Evolutionary conservation across 2,113 vertebrate species (phyloP).

Genomic region (Ardeotis arabs): DNA sequence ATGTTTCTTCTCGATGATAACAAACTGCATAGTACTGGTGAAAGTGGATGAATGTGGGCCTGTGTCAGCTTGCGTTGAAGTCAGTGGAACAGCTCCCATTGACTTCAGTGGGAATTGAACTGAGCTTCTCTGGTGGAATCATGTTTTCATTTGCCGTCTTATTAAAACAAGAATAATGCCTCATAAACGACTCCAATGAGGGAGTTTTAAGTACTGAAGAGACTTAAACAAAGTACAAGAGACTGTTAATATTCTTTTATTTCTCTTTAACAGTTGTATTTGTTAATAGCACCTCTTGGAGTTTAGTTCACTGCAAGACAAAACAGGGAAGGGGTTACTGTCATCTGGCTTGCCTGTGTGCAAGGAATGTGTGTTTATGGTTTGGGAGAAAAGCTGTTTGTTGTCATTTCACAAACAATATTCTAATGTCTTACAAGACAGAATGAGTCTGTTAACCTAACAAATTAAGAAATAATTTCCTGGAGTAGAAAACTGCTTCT

Average conservation of each 20-base stretch:
- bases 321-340: not conserved
- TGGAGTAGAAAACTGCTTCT: conserved; percentile 19
- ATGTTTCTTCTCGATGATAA: not conserved
- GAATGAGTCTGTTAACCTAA: conserved; percentile 4
- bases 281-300: not conserved
- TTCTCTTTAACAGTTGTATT: not conserved
- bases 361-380: not conserved
- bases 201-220: not conserved
- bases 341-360: not conserved
- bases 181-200: not conserved
- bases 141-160: not conserved
- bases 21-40: not conserved
- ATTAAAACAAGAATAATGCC: not conserved
- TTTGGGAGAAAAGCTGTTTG: not conserved
- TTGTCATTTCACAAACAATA: not conserved
- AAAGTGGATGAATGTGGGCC: not conserved
- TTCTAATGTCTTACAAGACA: not conserved
- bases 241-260: not conserved
- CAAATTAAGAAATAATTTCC: conserved; percentile 3
- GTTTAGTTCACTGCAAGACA: not conserved
- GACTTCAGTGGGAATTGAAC: not conserved
- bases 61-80: not conserved
- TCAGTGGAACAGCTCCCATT: not conserved
- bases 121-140: not conserved
- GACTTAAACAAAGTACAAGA: not conserved